Evolutionary conservation across 1,140 invertebrate species (phyloP).

Genomic region (Drusus annulatus): DNA sequence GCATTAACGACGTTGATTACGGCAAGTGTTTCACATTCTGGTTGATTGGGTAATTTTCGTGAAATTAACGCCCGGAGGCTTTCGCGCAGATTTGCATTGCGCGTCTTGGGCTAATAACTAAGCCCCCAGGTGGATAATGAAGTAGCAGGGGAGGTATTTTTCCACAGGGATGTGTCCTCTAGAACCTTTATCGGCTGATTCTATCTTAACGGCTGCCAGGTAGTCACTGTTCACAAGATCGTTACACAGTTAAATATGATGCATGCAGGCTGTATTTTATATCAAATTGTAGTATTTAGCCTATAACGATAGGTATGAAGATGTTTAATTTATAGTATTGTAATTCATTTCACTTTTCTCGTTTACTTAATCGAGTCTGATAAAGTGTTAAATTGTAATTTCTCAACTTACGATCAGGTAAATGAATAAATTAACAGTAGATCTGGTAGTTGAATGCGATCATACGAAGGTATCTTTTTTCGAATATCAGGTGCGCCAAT

Average conservation of each 20-base stretch:
- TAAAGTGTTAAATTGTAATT: too few species aligned
- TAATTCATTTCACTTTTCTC: constrained; percentile 10
- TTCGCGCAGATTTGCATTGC: constrained; percentile 25
- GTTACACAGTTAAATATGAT: constrained; percentile 12
- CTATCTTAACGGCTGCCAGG: neutral
- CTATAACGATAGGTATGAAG: neutral
- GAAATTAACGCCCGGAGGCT: constrained; percentile 22
- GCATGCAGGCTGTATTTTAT: constrained; percentile 3
- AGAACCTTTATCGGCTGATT: neutral
- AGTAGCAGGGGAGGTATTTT: constrained; percentile 6
- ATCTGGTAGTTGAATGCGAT: too few species aligned
- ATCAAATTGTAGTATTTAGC: neutral
- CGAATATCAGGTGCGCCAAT: too few species aligned
- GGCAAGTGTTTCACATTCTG: constrained; percentile 33
- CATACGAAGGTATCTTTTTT: too few species aligned
- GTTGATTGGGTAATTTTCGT: constrained; percentile 39
- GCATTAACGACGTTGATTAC: constrained; percentile 32
- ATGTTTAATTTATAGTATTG: neutral
- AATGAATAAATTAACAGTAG: too few species aligned
- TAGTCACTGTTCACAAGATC: constrained; percentile 15
- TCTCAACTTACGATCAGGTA: too few species aligned
- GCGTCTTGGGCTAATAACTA: constrained; percentile 21
- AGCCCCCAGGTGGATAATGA: constrained; percentile 19
- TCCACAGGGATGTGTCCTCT: constrained; percentile 3
- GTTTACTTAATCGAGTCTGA: too few species aligned